Percentiles rank a stretch among this genome's conserved stretches.
Conservation (phyloP, 2,888 invertebrate species). For the Melanostoma scalare region DNA sequence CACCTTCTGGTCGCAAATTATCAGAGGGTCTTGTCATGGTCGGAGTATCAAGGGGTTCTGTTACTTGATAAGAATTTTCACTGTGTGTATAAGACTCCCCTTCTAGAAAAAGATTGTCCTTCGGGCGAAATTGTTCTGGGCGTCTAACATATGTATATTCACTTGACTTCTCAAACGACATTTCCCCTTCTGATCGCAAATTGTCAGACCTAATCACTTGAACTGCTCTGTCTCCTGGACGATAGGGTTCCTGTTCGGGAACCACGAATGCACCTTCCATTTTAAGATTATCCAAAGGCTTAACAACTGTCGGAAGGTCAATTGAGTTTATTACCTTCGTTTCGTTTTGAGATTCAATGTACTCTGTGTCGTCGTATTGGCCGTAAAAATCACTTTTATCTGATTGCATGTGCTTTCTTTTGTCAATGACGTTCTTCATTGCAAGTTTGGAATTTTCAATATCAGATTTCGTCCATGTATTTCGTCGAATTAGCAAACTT, state of each 20-base stretch:
- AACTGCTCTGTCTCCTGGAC: slow-evolving; percentile 83
- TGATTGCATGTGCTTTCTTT: slow-evolving; percentile 71
- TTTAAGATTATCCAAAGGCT: slow-evolving; percentile 85
- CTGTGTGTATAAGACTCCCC: slow-evolving; percentile 83
- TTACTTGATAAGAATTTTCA: slow-evolving; percentile 78
- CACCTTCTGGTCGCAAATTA: slow-evolving; percentile 85
- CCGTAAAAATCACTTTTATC: slow-evolving; percentile 73
- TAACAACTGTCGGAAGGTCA: slow-evolving; percentile 75
- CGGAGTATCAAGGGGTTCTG: slow-evolving; percentile 76
- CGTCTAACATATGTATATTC: slow-evolving; percentile 83
- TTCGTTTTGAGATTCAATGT: slow-evolving; percentile 62
- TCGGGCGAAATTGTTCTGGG: slow-evolving; percentile 80
- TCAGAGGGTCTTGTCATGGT: slow-evolving; percentile 81
- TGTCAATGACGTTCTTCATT: slow-evolving; percentile 76
- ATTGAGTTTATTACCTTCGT: slow-evolving; percentile 80
- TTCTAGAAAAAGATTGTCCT: slow-evolving; percentile 82
- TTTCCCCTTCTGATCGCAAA: slow-evolving; percentile 84
- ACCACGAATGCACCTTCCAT: slow-evolving; percentile 84
- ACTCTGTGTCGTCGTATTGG: not conserved
- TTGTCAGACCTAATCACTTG: slow-evolving; percentile 84
- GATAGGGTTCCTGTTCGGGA: slow-evolving; percentile 81
- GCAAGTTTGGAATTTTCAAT: slow-evolving; percentile 67
- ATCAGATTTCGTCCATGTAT: slow-evolving; percentile 80
- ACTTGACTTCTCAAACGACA: slow-evolving; percentile 81
- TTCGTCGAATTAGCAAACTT: slow-evolving; percentile 76